Base-by-base conservation (phyloP, 2,797 vertebrate species). In the Esox masquinongy region DNA sequence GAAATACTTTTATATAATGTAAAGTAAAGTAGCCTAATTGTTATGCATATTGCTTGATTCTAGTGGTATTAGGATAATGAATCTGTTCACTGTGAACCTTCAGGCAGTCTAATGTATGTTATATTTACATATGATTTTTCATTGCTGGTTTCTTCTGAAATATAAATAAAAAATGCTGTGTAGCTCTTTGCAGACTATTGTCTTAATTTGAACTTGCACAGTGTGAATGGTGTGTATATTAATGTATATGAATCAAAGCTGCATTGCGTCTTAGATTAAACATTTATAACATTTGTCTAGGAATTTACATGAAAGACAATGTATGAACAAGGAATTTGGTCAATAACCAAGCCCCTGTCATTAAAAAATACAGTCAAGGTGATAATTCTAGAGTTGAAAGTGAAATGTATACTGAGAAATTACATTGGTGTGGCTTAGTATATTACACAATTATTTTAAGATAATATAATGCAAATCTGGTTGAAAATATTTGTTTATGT, bases 1-100 rank as follows among this genome's bases (percentile, higher is more conserved):
- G 73, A 84, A 67, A 19, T 83, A 76, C 71, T 88, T 87, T 89
- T 80, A 73, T 83, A 86, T 75, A 74, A 69, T 80, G 68, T 26
- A 34, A 74, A 70, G 15, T 64, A 59, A 39, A 39, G 5, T 39
- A 59, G 4, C 75, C 75, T 24, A 77, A 74, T 56, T 66, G n/a
- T 34, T 76, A 69, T 77, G 83, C 74, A 82, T 34, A 36, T 59
- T 22, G 34, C 67, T 26, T 59, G 67, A 70, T 47, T 26, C 4
- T 49, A 74, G 29, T 79, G 68, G 74, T 29, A 12, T 74, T 75
- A 31, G 70, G 69, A 24, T 63, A 50, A 56, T 36, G 1, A 3
- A 75, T 75, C 12, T 43, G 4, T 59, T 19, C 56, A 47, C n/a
- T 43, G 56, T 50, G 68, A 73, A 51, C 11, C 75, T 69, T 63